Evolutionary conservation across 2,888 invertebrate species (phyloP).

Genomic region (Ormyrus labotus): DNA sequence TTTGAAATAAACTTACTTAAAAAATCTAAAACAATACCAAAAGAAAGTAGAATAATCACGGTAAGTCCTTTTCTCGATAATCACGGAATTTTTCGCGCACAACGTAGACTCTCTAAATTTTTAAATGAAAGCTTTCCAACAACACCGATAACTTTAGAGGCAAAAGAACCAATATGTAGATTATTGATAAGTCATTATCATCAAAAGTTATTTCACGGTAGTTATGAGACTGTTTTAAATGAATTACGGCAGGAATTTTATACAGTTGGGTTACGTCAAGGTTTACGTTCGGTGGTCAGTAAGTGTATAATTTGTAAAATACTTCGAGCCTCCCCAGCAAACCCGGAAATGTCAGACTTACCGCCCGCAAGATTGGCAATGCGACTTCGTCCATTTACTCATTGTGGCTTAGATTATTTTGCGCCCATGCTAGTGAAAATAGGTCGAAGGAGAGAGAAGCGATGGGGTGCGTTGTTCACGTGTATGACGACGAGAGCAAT

Average conservation of each 20-base stretch:
- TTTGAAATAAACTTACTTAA: not conserved
- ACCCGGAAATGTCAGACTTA: too few species aligned
- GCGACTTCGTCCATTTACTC: too few species aligned
- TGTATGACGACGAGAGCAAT: too few species aligned
- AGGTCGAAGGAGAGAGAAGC: too few species aligned
- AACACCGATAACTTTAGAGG: not conserved
- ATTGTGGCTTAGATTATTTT: too few species aligned
- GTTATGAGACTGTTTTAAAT: not conserved
- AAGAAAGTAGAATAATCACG: not conserved
- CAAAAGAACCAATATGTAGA: not conserved
- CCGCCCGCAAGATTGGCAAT: too few species aligned
- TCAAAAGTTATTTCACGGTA: not conserved
- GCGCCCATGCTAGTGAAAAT: too few species aligned
- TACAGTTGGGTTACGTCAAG: not conserved
- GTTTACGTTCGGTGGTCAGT: not conserved
- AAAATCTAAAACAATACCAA: not conserved
- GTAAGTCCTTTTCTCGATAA: not conserved
- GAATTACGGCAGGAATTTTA: constrained; percentile 9
- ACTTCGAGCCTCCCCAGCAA: too few species aligned
- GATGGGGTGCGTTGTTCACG: too few species aligned
- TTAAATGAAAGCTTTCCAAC: not conserved
- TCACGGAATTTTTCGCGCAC: not conserved
- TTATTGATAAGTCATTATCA: not conserved
- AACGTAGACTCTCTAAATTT: not conserved
- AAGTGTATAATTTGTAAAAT: too few species aligned